Evolutionary conservation across 2,888 invertebrate genomes (phyloP), one percentile per base, ranked within the genome.

Genomic region (Tortricodes alternella): DNA sequence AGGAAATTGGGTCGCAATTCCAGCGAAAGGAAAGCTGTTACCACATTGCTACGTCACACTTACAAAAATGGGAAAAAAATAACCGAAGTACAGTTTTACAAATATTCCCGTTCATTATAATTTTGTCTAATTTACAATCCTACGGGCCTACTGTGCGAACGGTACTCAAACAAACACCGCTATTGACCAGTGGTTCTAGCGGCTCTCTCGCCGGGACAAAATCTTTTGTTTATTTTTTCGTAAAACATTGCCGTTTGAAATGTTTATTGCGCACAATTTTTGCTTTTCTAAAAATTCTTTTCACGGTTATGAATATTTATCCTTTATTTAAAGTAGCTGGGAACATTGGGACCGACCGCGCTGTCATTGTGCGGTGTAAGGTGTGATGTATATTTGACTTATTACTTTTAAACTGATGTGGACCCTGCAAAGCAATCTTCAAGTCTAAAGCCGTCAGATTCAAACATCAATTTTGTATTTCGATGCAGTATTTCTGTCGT

Each of bases 61-160:
- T 41, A 49, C 49, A 55, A 50, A 59, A 34, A 15, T 15, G 0
- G 11, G 32, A 65, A 75, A 80, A 80, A 80, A 80, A 78, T 62
- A 60, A 62, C 66, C 63, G 39, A 68, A 67, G 70, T 71, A 82
- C 83, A 78, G 82, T 83, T 85, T 78, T 73, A 89, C 89, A 86
- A 88, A 87, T 66, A 72, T 62, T 89, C 77, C 89, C 88, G 89
- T 89, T 86, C 68, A 76, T 76, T 73, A 78, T 75, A 66, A 70
- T 79, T 81, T 75, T 77, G 76, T 78, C 62, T 79, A 76, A 84
- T 89, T 88, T 89, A 89, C 70, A 77, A 76, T 74, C 60, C 70
- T 81, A 71, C 76, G 83, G 84, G 84, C 66, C 68, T 78, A 79
- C 84, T 80, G 82, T 83, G 78, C 73, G 56, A 74, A 74, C 77